phyloP scores from a whole-genome alignment of 92 coral and sea anemone genomes.

The Epizoanthus scotinus region DNA sequence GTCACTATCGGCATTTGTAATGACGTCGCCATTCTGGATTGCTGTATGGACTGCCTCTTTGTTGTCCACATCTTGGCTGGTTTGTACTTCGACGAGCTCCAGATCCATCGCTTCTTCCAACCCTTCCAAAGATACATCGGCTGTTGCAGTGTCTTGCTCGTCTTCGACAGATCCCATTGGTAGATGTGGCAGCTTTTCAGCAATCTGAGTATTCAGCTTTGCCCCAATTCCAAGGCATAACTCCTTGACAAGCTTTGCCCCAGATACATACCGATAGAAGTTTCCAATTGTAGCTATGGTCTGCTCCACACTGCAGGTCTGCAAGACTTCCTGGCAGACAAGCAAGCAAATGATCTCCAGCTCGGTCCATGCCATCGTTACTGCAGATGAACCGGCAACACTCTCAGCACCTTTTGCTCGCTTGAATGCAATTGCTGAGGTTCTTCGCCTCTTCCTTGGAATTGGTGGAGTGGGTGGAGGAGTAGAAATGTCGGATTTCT shows the following conservation, averaged over 20 bases:
- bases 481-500: slow-evolving; percentile 7
- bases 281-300: slow-evolving; percentile 23
- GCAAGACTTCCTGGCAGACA: slow-evolving; percentile 40
- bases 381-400: slow-evolving; percentile 31
- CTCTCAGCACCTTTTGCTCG: slow-evolving; percentile 33
- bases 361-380: slow-evolving; percentile 36
- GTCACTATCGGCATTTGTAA: not conserved
- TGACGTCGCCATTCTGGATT: slow-evolving; percentile 27
- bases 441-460: slow-evolving; percentile 35
- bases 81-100: slow-evolving; percentile 34
- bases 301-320: slow-evolving; percentile 33
- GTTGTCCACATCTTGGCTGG: slow-evolving; percentile 25
- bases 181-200: slow-evolving; percentile 30
- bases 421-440: slow-evolving; percentile 26
- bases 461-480: slow-evolving; percentile 19
- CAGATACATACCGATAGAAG: slow-evolving; percentile 37
- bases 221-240: slow-evolving; percentile 39
- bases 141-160: slow-evolving; percentile 29
- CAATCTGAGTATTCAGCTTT: slow-evolving; percentile 32
- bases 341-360: slow-evolving; percentile 38
- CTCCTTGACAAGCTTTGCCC: slow-evolving; percentile 40
- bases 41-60: not conserved
- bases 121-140: slow-evolving; percentile 30
- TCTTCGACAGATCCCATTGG: slow-evolving; percentile 31
- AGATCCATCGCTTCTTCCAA: slow-evolving; percentile 39